A percentile compares a stretch with the other conserved stretches of the same genome.
Conservation (phyloP, 2,113 vertebrate genomes). For the Astur gentilis region DNA sequence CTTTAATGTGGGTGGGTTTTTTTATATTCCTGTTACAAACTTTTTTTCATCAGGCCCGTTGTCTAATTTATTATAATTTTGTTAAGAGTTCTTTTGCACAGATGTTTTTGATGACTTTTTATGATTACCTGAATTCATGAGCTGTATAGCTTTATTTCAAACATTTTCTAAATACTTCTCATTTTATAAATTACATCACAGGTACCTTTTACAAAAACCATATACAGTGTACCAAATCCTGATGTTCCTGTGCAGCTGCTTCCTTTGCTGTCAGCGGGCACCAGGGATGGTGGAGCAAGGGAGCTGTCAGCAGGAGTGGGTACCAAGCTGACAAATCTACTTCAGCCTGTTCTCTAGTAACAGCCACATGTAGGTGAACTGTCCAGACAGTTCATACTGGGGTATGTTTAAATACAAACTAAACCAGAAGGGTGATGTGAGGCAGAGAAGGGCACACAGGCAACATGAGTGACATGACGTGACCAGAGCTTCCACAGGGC, state of each 20-base stretch:
- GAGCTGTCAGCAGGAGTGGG: not conserved
- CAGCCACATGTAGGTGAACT: accelerated
- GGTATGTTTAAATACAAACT: not conserved
- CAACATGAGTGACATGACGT: not conserved
- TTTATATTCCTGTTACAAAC: not conserved
- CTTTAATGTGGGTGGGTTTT: not conserved
- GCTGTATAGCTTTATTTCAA: not conserved
- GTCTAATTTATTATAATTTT: not conserved
- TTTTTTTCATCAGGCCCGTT: not conserved
- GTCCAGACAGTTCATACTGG: not conserved
- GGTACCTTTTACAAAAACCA: not conserved
- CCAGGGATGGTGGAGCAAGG: not conserved
- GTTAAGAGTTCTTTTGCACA: not conserved
- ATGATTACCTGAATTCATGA: not conserved
- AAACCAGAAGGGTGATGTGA: not conserved
- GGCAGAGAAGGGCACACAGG: not conserved
- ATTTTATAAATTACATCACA: not conserved
- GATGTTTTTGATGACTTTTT: not conserved
- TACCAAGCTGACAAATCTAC: not conserved
- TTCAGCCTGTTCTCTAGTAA: not conserved
- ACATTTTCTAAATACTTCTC: not conserved
- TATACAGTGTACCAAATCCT: not conserved
- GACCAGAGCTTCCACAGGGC: not conserved
- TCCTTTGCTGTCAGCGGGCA: not conserved
- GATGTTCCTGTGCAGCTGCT: not conserved